A percentile compares a stretch with the other conserved stretches of the same genome.
Evolutionary conservation across 2,888 invertebrate species (phyloP).

Genomic region (Gnatocerus cornutus): DNA sequence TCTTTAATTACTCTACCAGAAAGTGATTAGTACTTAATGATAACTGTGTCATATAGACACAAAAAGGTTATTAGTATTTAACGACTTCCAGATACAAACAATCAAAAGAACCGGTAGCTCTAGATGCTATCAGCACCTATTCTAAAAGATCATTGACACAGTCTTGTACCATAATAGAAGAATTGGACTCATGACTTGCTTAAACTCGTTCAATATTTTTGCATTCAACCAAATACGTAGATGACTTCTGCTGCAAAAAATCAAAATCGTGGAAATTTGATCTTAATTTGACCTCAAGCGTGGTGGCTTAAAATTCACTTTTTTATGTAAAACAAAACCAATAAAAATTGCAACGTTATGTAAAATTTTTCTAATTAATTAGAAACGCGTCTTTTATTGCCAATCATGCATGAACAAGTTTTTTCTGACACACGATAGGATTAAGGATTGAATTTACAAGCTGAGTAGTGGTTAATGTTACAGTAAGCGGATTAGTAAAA

Average conservation of each 20-base stretch:
- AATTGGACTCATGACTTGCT: conserved; percentile 38
- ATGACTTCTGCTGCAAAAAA: conserved; percentile 14
- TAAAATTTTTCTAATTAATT: conserved; percentile 11
- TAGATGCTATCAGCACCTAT: conserved; percentile 59
- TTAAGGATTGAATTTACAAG: neutral
- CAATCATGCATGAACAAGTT: conserved; percentile 19
- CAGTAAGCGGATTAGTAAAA: neutral
- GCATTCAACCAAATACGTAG: conserved; percentile 30
- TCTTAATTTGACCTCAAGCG: neutral
- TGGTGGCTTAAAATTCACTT: neutral
- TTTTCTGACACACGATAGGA: neutral
- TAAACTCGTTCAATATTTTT: conserved; percentile 28
- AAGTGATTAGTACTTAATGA: conserved; percentile 53
- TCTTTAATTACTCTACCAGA: conserved; percentile 52
- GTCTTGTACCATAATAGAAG: conserved; percentile 36
- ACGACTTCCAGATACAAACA: conserved; percentile 59
- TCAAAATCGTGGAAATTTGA: conserved; percentile 2
- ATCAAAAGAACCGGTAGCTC: conserved; percentile 60
- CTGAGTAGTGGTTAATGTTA: neutral
- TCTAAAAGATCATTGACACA: conserved; percentile 61
- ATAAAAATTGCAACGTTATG: conserved; percentile 2
- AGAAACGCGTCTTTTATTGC: conserved; percentile 20
- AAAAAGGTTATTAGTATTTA: conserved; percentile 63
- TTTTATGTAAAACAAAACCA: neutral
- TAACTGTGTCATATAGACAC: conserved; percentile 57